A percentile compares a stretch with the other conserved stretches of the same genome.
phyloP scores from a whole-genome alignment of 2,797 vertebrate species.

The Urophycis tenuis region DNA sequence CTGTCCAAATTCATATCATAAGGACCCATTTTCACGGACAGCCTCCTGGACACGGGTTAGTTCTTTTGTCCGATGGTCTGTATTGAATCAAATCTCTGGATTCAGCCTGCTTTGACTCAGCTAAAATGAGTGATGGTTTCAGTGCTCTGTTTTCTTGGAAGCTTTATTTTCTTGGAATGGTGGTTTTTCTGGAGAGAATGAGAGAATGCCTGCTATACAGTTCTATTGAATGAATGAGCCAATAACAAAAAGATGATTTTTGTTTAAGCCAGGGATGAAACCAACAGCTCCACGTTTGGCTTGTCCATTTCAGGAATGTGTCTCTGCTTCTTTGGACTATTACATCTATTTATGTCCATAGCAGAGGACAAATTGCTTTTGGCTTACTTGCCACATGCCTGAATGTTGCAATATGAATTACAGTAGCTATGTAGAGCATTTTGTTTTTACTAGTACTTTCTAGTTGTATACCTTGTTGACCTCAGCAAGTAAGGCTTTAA shows the following conservation, averaged over 20 bases:
- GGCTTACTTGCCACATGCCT: constrained; percentile 55
- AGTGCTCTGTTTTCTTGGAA: constrained; percentile 10
- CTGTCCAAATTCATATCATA: constrained; percentile 4
- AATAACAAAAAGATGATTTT: neutral
- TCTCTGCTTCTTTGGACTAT: constrained; percentile 34
- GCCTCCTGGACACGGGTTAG: neutral
- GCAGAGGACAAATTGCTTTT: constrained; percentile 60
- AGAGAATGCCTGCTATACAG: neutral
- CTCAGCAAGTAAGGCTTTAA: constrained; percentile 10
- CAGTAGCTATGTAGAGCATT: constrained; percentile 19
- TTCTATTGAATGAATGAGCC: constrained; percentile 12
- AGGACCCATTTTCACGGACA: neutral
- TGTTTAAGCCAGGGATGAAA: neutral
- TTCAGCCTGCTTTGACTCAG: neutral
- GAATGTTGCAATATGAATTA: constrained; percentile 31
- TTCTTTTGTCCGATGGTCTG: neutral
- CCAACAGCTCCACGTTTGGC: constrained; percentile 12
- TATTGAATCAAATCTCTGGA: neutral
- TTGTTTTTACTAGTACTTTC: constrained; percentile 15
- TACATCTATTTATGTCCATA: constrained; percentile 57
- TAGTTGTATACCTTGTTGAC: constrained; percentile 14
- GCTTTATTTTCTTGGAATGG: neutral
- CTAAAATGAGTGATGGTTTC: constrained; percentile 2
- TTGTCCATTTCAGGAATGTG: constrained; percentile 40
- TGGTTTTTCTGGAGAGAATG: constrained; percentile 1